phyloP scores from a whole-genome alignment of 2,113 vertebrate genomes.

The Lophura nycthemera region DNA sequence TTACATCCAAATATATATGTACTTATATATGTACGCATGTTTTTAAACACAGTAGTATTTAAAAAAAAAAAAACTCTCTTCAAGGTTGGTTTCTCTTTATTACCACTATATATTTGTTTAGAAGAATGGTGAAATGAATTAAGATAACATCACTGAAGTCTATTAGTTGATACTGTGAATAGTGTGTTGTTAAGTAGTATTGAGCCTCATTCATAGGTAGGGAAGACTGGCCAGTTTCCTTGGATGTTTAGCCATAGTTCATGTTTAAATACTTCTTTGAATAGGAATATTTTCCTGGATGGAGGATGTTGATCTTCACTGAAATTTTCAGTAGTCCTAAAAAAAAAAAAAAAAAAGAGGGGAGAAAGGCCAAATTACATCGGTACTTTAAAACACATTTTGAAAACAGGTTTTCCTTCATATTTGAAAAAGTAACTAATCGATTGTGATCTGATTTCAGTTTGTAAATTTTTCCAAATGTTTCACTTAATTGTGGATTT shows the following conservation, averaged over 20 bases:
- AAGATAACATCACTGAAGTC: neutral
- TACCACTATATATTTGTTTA: neutral
- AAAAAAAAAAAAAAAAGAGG: neutral
- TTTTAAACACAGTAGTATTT: neutral
- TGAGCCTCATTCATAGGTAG: neutral
- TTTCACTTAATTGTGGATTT: neutral
- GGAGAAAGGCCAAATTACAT: neutral
- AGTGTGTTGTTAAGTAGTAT: neutral
- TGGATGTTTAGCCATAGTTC: neutral
- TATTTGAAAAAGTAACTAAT: neutral
- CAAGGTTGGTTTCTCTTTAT: neutral
- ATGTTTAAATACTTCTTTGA: neutral
- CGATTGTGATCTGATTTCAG: neutral
- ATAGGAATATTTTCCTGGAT: neutral
- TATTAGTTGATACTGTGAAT: neutral
- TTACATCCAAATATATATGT: neutral
- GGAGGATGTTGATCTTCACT: neutral
- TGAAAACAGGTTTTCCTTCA: neutral
- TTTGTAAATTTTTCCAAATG: neutral
- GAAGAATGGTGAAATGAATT: neutral
- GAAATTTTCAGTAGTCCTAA: neutral
- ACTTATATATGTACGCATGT: neutral
- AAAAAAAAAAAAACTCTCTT: neutral
- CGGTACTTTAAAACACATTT: neutral
- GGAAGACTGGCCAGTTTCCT: neutral